Percentiles rank a stretch among this genome's conserved stretches.
Evolutionary conservation across 2,888 invertebrate species (phyloP).

Genomic region (Cheilosia urbana): DNA sequence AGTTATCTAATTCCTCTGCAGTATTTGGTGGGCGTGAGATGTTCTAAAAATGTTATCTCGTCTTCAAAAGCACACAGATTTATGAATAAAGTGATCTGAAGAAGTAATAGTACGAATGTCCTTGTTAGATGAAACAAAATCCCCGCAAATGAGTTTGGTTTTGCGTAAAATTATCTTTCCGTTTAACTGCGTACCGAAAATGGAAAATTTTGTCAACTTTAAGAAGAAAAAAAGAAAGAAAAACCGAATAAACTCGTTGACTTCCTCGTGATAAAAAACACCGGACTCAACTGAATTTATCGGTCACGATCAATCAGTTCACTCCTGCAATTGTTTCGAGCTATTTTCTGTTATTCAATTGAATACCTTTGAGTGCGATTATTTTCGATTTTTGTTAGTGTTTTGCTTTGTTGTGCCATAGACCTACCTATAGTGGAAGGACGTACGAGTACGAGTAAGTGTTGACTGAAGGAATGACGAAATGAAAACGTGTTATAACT

Average conservation of each 20-base stretch:
- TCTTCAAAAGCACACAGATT: background rate
- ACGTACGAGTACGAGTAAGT: background rate
- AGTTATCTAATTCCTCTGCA: background rate
- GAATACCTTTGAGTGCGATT: constrained; percentile 1
- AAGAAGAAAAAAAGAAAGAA: background rate
- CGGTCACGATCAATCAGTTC: constrained; percentile 58
- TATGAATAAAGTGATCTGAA: background rate
- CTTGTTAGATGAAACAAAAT: constrained; percentile 62
- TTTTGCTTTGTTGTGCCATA: constrained; percentile 36
- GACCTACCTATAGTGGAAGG: background rate
- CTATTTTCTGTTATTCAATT: constrained; percentile 32
- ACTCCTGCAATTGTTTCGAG: constrained; percentile 45
- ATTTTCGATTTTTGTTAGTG: constrained; percentile 12
- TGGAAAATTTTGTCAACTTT: constrained; percentile 8
- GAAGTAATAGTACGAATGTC: background rate
- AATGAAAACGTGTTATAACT: constrained; percentile 21
- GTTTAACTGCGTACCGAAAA: constrained; percentile 25
- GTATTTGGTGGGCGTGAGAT: background rate
- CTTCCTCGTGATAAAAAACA: constrained; percentile 71
- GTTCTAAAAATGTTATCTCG: constrained; percentile 13
- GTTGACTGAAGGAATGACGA: constrained; percentile 49
- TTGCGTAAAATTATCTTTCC: constrained; percentile 47
- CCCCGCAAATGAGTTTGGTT: constrained; percentile 3
- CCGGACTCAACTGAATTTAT: constrained; percentile 71
- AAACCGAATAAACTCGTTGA: constrained; percentile 31